Evolutionary conservation across 2,888 invertebrate genomes (phyloP).

Genomic region (Drosophila gaucha): DNA sequence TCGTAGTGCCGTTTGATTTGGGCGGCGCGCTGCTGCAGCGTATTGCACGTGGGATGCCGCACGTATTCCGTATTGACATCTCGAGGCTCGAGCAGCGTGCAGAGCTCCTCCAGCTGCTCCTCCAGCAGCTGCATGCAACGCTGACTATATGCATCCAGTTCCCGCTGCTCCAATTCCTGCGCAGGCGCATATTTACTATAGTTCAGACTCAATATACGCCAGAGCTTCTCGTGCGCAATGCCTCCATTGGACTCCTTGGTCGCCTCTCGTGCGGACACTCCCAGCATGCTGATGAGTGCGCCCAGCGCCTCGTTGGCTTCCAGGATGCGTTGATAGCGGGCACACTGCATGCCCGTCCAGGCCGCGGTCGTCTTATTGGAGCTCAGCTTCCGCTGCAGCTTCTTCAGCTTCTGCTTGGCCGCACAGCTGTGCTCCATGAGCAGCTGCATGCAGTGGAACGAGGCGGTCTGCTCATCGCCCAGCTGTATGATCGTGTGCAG

Average conservation of each 20-base stretch:
- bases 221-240: constrained; percentile 87
- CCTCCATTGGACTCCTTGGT: constrained; percentile 85
- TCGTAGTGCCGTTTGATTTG: constrained; percentile 96
- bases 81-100: constrained; percentile 90
- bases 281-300: constrained; percentile 87
- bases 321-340: constrained; percentile 85
- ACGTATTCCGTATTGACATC: constrained; percentile 84
- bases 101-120: constrained; percentile 86
- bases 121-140: constrained; percentile 85
- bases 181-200: constrained; percentile 79
- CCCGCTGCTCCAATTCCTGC: constrained; percentile 64
- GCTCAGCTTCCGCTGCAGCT: constrained; percentile 89
- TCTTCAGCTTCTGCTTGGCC: constrained; percentile 92
- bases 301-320: constrained; percentile 87
- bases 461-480: constrained; percentile 87
- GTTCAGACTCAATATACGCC: constrained; percentile 88
- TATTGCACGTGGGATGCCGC: constrained; percentile 87
- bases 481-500: constrained; percentile 86
- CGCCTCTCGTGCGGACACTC: constrained; percentile 87
- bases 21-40: constrained; percentile 92
- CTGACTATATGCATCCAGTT: constrained; percentile 58
- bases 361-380: constrained; percentile 82
- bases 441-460: constrained; percentile 90
- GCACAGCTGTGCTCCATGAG: constrained; percentile 90
- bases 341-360: constrained; percentile 82